Conservation (phyloP, 2,113 vertebrate species). For the Saiga tatarica region DNA sequence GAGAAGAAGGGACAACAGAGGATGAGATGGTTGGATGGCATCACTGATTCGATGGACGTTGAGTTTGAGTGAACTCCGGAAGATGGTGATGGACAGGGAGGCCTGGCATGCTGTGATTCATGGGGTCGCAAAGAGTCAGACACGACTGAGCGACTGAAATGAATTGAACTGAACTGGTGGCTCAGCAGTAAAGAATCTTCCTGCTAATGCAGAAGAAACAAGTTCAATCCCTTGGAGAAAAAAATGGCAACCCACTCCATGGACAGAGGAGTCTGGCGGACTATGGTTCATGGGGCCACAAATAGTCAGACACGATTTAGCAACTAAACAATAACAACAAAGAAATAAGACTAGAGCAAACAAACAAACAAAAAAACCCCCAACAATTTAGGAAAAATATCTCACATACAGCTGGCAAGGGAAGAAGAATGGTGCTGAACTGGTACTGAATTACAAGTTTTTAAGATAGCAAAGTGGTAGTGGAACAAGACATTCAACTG, state of each 20-base stretch:
- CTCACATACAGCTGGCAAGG: background rate
- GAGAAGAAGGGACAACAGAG: too few species aligned
- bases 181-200: background rate
- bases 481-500: background rate
- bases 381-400: background rate
- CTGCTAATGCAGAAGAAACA: background rate
- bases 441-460: background rate
- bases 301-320: background rate
- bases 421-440: background rate
- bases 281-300: background rate
- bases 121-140: too few species aligned
- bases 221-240: background rate
- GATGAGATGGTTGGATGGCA: too few species aligned
- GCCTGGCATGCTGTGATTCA: too few species aligned
- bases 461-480: background rate
- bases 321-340: background rate
- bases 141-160: too few species aligned
- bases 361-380: background rate
- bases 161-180: background rate
- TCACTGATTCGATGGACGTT: too few species aligned
- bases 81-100: too few species aligned
- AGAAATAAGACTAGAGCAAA: background rate
- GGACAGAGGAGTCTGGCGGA: background rate
- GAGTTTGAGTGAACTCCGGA: too few species aligned
- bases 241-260: background rate